Evolutionary conservation across 1,140 invertebrate genomes (phyloP).

Genomic region (Melipona quadrifasciata): DNA sequence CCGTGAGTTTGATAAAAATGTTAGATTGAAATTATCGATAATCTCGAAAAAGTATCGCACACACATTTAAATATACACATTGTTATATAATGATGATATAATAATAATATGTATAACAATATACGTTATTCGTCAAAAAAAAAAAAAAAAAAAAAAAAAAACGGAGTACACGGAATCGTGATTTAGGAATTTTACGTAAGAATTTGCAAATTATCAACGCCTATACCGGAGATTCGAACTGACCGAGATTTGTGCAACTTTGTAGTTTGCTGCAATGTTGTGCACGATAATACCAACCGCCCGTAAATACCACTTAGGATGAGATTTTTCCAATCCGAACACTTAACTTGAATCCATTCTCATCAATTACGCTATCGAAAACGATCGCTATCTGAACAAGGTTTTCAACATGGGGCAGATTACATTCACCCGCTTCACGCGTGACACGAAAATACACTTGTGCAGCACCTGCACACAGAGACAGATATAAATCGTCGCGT

Average conservation of each 20-base stretch:
- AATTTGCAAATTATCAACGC: too few species aligned
- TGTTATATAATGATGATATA: too few species aligned
- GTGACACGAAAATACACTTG: slow-evolving; percentile 31
- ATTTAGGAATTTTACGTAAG: too few species aligned
- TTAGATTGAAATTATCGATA: too few species aligned
- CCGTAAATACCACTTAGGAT: not conserved
- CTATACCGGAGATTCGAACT: too few species aligned
- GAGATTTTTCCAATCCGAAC: not conserved
- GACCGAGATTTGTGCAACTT: not conserved
- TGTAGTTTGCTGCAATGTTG: not conserved
- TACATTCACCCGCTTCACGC: not conserved
- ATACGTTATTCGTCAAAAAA: too few species aligned
- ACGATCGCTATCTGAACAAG: not conserved
- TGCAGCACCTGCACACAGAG: slow-evolving; percentile 20
- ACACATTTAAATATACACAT: too few species aligned
- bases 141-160: too few species aligned
- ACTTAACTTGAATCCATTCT: not conserved
- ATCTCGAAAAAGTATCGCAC: too few species aligned
- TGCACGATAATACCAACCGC: not conserved
- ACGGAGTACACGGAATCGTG: too few species aligned
- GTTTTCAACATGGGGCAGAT: not conserved
- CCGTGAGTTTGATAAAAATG: too few species aligned
- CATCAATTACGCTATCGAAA: not conserved
- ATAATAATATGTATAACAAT: too few species aligned
- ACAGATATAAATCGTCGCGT: slow-evolving; percentile 30